Base-by-base conservation (phyloP, 2,888 invertebrate genomes). In the Cynaeus angustus region DNA sequence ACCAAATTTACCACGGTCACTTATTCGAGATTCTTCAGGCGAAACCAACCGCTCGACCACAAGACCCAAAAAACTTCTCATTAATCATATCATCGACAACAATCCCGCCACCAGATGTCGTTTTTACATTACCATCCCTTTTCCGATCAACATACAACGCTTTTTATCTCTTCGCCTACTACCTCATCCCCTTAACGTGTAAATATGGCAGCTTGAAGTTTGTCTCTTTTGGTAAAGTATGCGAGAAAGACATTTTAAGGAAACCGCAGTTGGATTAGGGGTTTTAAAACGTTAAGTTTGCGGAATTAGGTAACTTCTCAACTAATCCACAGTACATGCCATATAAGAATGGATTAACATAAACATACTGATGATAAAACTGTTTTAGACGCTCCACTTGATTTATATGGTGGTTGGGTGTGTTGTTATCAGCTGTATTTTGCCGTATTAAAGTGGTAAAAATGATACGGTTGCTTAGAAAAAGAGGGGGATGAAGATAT, bases 321-420 rank as follows among this genome's bases (percentile, higher is more conserved):
- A 68, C 74, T 79, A 80, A 80, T 78, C 80, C 75, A 76, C 72
- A 70, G 46, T 75, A 77, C 74, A 81, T 78, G 78, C 77, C 79
- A 80, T 80, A 79, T 81, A 81, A 79, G 79, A 78, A 80, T 77
- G 80, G 81, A 81, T 81, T 82, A 82, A 75, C 80, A 77, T 77
- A 79, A 79, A 81, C 80, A 79, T 77, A 72, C 73, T 56, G 70
- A 68, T 66, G 50, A 62, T 56, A 56, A 68, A 68, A 64, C 56
- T 55, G 46, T 48, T 56, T 45, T 46, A 41, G 50, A 50, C 58
- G 66, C 45, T 50, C 38, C 13, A 12, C 56, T 45, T 55, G 46
- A 56, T 56, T 53, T 48, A 48, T 66, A 14, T 48, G n/a, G 30
- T 30, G 14, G 16, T 26, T 38, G 10, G 9, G 8, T 4, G 45